phyloP scores from a whole-genome alignment of 2,888 invertebrate species.

The Philonicus albiceps region DNA sequence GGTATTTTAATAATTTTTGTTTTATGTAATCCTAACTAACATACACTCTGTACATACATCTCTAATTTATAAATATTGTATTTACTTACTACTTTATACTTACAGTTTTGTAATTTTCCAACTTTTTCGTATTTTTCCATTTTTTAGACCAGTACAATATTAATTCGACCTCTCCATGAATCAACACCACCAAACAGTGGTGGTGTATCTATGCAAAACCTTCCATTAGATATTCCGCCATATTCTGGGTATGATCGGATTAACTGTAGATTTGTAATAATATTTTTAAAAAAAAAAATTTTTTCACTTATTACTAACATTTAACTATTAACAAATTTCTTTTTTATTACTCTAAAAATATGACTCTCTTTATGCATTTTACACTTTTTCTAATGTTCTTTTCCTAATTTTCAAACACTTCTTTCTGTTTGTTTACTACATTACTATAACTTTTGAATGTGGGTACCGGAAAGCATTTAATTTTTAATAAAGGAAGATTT shows the following conservation, averaged over 20 bases:
- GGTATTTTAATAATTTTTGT: conserved; percentile 52
- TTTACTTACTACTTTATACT: conserved; percentile 9
- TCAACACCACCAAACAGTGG: conserved; percentile 58
- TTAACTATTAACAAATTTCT: not conserved
- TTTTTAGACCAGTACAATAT: conserved; percentile 60
- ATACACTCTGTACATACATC: not conserved
- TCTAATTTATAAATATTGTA: not conserved
- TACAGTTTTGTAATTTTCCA: conserved; percentile 10
- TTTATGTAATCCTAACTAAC: not conserved
- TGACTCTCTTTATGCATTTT: not conserved
- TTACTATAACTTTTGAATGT: not conserved
- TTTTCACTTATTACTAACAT: not conserved
- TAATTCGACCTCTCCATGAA: conserved; percentile 61
- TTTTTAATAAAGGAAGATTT: not conserved
- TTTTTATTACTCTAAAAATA: not conserved
- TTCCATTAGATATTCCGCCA: conserved; percentile 54
- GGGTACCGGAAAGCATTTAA: not conserved
- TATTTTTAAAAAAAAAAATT: not conserved
- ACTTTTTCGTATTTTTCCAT: conserved; percentile 26
- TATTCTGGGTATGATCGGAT: conserved; percentile 52
- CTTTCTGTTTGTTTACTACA: not conserved
- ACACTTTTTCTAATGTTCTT: not conserved
- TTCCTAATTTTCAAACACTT: not conserved
- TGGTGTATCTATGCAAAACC: conserved; percentile 59
- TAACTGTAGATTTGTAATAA: conserved; percentile 32